Evolutionary conservation across 2,888 invertebrate species (phyloP).

Genomic region (Heliconius ismenius): DNA sequence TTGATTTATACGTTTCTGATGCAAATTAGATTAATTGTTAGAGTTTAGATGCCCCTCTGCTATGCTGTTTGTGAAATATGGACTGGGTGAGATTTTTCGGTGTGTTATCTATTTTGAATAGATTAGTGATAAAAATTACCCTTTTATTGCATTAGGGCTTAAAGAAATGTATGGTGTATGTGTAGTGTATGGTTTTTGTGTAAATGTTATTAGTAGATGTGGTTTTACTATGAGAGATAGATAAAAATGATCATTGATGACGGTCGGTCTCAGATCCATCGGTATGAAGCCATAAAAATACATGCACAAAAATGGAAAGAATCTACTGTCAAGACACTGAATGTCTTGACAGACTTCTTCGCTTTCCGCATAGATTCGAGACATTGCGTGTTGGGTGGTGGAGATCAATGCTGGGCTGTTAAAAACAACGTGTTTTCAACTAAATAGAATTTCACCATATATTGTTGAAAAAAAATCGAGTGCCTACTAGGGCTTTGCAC

Average conservation of each 20-base stretch:
- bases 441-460: too few species aligned
- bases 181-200: background rate
- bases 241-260: background rate
- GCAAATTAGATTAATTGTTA: conserved; percentile 77
- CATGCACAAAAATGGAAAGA: too few species aligned
- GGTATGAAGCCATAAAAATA: too few species aligned
- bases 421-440: too few species aligned
- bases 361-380: too few species aligned
- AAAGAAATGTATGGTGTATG: background rate
- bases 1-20: conserved; percentile 73
- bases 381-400: too few species aligned
- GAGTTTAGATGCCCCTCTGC: conserved; percentile 60
- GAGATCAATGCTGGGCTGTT: too few species aligned
- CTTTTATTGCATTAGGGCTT: conserved; percentile 22
- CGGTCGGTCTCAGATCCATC: background rate
- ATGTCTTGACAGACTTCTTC: too few species aligned
- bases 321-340: too few species aligned
- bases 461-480: too few species aligned
- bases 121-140: conserved; percentile 9
- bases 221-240: background rate
- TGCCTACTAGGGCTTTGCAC: too few species aligned
- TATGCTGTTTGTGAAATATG: conserved; percentile 45
- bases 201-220: background rate
- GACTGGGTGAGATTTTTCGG: background rate
- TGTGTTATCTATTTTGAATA: conserved; percentile 23